Percentiles rank a stretch among this genome's conserved stretches.
These are phyloP conservation scores for Sminthopsis crassicaudata DNA, from an alignment of 2,113 vertebrate species.

Conservation along the genomic window DNA sequence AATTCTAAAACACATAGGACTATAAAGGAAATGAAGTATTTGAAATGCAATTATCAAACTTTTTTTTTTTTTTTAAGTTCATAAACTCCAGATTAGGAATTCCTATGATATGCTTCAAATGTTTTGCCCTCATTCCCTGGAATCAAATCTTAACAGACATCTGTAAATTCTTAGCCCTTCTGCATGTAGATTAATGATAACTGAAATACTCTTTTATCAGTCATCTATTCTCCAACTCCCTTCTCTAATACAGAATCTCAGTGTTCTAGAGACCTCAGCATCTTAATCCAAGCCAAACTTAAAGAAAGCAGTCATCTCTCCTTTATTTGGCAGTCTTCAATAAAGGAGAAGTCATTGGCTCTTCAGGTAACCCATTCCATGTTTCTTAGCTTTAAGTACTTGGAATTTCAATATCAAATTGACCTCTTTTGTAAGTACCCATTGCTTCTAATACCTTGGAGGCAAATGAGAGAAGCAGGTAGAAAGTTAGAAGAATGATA, in stretches of 20 bases:
- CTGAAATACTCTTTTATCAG: background rate
- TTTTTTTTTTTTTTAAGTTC: background rate
- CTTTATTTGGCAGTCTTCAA: background rate
- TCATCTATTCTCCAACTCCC: background rate
- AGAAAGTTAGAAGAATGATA: constrained; percentile 2
- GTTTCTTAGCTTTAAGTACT: no score
- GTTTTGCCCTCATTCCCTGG: background rate
- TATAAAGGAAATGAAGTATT: background rate
- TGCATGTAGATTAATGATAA: background rate
- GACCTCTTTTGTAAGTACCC: background rate
- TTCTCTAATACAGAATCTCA: background rate
- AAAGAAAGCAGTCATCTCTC: background rate
- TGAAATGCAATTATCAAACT: background rate
- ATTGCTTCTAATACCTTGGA: no score
- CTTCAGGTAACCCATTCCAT: no score
- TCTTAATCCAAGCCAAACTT: background rate
- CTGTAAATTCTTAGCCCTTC: background rate
- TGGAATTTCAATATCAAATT: no score
- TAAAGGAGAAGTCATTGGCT: no score
- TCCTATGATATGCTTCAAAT: background rate
- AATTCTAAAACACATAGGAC: background rate
- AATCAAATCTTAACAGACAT: background rate
- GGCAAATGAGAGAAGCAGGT: background rate
- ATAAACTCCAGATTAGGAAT: background rate
- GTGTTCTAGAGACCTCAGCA: background rate